These are phyloP conservation scores for Lipotes vexillifer DNA, from an alignment of 2,113 vertebrate species.

Conservation along the genomic window DNA sequence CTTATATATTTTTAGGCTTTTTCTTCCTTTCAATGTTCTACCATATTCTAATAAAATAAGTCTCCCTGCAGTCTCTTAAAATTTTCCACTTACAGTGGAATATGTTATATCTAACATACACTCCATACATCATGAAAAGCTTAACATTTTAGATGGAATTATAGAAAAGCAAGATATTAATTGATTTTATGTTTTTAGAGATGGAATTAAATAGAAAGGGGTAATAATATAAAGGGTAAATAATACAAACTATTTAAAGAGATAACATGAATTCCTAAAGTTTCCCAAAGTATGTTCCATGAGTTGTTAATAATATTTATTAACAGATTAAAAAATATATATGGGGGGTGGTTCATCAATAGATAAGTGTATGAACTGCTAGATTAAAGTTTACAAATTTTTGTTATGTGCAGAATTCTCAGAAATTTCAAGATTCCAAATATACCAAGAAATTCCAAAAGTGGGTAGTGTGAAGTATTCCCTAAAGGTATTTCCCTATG, in stretches of 20 bases:
- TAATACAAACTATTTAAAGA: background rate
- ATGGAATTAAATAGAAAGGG: background rate
- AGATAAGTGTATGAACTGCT: background rate
- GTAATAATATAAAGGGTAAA: background rate
- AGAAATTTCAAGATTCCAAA: background rate
- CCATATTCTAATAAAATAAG: background rate
- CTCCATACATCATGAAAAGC: background rate
- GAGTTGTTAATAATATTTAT: background rate
- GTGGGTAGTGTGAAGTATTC: background rate
- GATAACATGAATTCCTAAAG: background rate
- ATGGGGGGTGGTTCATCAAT: background rate
- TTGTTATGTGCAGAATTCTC: background rate
- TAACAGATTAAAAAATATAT: background rate
- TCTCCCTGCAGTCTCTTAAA: background rate
- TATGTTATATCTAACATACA: background rate
- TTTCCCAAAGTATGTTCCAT: background rate
- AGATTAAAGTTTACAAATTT: background rate
- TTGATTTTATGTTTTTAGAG: background rate
- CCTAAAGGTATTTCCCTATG: background rate
- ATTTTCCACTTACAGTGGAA: background rate
- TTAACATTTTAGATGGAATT: background rate
- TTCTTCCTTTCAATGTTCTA: background rate
- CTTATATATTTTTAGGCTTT: background rate
- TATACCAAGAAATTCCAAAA: background rate
- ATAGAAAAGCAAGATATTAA: background rate